A percentile compares a stretch with the other conserved stretches of the same genome.
Evolutionary conservation across 1,140 invertebrate genomes (phyloP).

Genomic region (Heliconius hermathena): DNA sequence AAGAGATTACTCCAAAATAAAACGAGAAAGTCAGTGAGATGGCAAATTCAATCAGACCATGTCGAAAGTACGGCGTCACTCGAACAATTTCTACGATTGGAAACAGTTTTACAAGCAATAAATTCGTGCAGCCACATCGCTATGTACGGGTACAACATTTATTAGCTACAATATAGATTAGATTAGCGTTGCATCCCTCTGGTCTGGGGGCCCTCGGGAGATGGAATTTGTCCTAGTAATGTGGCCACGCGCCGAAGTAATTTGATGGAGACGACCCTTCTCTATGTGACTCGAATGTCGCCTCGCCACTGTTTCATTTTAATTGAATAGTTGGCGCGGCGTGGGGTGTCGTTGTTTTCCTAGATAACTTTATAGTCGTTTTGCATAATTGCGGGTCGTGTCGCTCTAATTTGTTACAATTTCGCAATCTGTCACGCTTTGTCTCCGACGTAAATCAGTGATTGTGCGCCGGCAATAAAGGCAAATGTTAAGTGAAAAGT

Average conservation of each 20-base stretch:
- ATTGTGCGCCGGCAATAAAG: slow-evolving; percentile 36
- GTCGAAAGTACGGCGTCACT: slow-evolving; percentile 63
- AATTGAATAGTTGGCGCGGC: slow-evolving; percentile 76
- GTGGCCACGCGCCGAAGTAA: slow-evolving; percentile 79
- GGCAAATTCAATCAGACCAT: slow-evolving; percentile 74
- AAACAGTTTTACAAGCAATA: slow-evolving; percentile 81
- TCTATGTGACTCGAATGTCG: slow-evolving; percentile 78
- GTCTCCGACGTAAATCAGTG: slow-evolving; percentile 44
- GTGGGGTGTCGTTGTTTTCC: slow-evolving; percentile 75
- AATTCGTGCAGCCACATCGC: slow-evolving; percentile 70
- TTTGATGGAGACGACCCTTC: slow-evolving; percentile 74
- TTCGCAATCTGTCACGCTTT: slow-evolving; percentile 74
- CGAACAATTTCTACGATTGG: slow-evolving; percentile 75
- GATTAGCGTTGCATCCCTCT: slow-evolving; percentile 77
- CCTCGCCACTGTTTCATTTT: slow-evolving; percentile 74
- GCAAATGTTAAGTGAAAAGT: slow-evolving; percentile 32
- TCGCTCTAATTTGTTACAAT: slow-evolving; percentile 72
- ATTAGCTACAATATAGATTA: slow-evolving; percentile 80
- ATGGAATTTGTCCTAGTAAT: slow-evolving; percentile 78
- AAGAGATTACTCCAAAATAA: slow-evolving; percentile 31
- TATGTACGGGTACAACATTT: slow-evolving; percentile 69
- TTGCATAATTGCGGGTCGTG: slow-evolving; percentile 76
- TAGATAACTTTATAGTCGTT: slow-evolving; percentile 76
- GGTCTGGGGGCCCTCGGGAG: slow-evolving; percentile 57
- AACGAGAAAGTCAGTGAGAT: slow-evolving; percentile 57